These are phyloP conservation scores for Drosophila nr. medialis DNA, from an alignment of 2,888 invertebrate genomes.

Conservation along the genomic window DNA sequence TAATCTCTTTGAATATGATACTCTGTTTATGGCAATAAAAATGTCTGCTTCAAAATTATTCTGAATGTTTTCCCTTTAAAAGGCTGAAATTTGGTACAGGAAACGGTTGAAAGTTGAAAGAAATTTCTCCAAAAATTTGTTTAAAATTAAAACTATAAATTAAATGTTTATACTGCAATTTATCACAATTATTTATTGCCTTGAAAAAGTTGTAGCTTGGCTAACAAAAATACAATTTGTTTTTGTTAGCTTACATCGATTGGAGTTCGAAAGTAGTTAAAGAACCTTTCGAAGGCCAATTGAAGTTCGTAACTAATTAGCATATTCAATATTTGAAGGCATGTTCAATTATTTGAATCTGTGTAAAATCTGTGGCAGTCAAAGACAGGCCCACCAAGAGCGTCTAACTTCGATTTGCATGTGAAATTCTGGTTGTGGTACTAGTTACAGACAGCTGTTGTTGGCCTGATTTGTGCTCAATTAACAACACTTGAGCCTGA, in stretches of 20 bases:
- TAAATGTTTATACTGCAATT: not conserved
- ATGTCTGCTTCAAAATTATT: not conserved
- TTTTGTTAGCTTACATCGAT: not conserved
- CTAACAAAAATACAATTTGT: not conserved
- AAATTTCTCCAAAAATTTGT: not conserved
- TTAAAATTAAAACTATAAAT: not conserved
- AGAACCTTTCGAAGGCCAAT: not conserved
- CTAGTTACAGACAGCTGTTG: constrained; percentile 16
- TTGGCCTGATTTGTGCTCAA: constrained; percentile 53
- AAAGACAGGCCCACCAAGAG: not conserved
- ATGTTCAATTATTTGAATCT: not conserved
- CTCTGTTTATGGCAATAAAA: not conserved
- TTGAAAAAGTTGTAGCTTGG: not conserved
- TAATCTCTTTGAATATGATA: not conserved
- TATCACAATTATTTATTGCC: not conserved
- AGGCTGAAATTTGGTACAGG: not conserved
- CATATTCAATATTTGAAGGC: not conserved
- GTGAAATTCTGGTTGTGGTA: not conserved
- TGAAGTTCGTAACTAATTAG: not conserved
- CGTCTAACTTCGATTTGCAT: not conserved
- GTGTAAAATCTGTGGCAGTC: not conserved
- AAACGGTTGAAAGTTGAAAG: not conserved
- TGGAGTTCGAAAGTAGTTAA: not conserved
- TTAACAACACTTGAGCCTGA: constrained; percentile 51
- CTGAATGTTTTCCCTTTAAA: not conserved